Percentiles rank a stretch among this genome's conserved stretches.
Evolutionary conservation across 2,113 vertebrate genomes (phyloP).

Genomic region (Tenrec ecaudatus): DNA sequence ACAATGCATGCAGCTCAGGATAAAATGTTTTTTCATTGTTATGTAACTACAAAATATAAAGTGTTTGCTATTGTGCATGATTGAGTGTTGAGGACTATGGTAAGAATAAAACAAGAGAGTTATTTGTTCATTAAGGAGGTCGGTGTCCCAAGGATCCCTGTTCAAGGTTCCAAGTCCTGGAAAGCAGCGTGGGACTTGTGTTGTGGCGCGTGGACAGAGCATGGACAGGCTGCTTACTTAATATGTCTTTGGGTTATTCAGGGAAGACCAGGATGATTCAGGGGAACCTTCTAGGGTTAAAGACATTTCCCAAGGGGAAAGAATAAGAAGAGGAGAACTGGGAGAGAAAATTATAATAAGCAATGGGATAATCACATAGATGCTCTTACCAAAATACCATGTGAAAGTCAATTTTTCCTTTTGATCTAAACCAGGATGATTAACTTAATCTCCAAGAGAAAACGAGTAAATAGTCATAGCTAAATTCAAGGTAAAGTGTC

Average conservation of each 20-base stretch:
- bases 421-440: constrained; percentile 74
- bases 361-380: not conserved
- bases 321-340: not conserved
- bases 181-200: not conserved
- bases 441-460: constrained; percentile 71
- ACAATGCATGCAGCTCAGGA: not conserved
- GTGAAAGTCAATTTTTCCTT: constrained; percentile 59
- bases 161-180: rapidly evolving
- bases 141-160: not conserved
- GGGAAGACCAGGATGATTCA: not conserved
- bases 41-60: not conserved
- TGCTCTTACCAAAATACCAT: not conserved
- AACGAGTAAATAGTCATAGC: constrained; percentile 68
- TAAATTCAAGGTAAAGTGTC: constrained; percentile 48
- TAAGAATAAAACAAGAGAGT: not conserved
- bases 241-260: not conserved
- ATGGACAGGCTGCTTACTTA: not conserved
- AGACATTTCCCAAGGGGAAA: not conserved
- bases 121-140: not conserved
- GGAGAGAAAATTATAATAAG: not conserved
- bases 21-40: not conserved
- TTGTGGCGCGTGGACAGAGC: not conserved
- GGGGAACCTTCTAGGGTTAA: not conserved
- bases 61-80: not conserved
- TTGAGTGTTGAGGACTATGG: not conserved